These are phyloP conservation scores for Thymelicus lineola DNA, from an alignment of 2,888 invertebrate genomes.

Conservation along the genomic window DNA sequence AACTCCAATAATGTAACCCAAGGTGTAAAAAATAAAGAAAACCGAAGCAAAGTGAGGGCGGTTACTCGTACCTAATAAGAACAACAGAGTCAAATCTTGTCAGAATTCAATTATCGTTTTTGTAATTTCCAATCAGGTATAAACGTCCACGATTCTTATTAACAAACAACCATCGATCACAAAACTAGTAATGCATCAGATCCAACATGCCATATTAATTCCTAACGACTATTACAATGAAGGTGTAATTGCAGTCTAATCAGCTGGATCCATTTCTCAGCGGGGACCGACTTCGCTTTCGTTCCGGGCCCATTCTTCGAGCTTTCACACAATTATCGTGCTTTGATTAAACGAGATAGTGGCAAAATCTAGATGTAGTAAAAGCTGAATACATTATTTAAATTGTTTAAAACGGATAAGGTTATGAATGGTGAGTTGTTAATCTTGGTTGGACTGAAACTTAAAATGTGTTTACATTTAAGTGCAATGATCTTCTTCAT, in stretches of 20 bases:
- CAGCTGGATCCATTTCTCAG: constrained; percentile 36
- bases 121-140: too few relatives aligned
- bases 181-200: neutral
- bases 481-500: too few relatives aligned
- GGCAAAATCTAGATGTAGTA: constrained; percentile 38
- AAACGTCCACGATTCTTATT: too few relatives aligned
- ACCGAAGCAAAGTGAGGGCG: too few relatives aligned
- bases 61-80: too few relatives aligned
- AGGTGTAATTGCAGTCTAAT: constrained; percentile 34
- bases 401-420: neutral
- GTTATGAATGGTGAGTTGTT: neutral
- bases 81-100: too few relatives aligned
- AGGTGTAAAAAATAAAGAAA: too few relatives aligned
- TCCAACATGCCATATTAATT: neutral
- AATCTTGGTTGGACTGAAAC: neutral
- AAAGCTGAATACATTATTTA: constrained; percentile 27
- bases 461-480: neutral
- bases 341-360: constrained; percentile 58
- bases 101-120: too few relatives aligned
- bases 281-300: constrained; percentile 61
- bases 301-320: constrained; percentile 69
- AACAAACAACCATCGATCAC: too few relatives aligned
- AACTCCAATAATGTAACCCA: too few relatives aligned
- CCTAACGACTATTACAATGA: neutral
- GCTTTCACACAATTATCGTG: constrained; percentile 71